Evolutionary conservation across 2,888 invertebrate genomes (phyloP).

Genomic region (Cybosia mesomella): DNA sequence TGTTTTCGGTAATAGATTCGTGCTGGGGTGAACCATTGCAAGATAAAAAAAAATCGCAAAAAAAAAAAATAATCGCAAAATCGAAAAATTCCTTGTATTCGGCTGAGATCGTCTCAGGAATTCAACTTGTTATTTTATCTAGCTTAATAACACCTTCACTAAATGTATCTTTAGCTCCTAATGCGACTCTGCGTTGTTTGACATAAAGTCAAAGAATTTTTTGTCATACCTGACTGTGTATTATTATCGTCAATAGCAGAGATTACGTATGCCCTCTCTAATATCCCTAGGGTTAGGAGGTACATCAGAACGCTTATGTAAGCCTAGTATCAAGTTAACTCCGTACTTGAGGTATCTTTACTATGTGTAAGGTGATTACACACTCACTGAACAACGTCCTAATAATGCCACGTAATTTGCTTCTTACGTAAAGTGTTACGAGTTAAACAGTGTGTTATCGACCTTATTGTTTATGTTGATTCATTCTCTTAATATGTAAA

Average conservation of each 20-base stretch:
- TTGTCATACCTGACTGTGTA: too few relatives aligned
- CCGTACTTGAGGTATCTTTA: neutral
- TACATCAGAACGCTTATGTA: neutral
- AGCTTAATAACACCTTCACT: neutral
- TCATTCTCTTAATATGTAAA: constrained; percentile 53
- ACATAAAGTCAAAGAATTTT: neutral
- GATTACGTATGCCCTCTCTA: neutral
- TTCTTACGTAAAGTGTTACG: constrained; percentile 17
- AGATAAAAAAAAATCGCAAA: too few relatives aligned
- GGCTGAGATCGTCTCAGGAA: too few relatives aligned
- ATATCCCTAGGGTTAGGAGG: too few relatives aligned
- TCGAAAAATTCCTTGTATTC: too few relatives aligned
- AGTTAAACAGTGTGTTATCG: constrained; percentile 33
- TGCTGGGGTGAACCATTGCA: too few relatives aligned
- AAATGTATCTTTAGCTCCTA: neutral
- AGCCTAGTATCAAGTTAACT: neutral
- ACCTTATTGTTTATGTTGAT: constrained; percentile 53
- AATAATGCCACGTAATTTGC: constrained; percentile 6
- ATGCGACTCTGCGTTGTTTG: too few relatives aligned
- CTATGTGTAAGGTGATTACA: constrained; percentile 3
- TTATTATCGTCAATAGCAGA: neutral
- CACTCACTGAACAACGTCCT: constrained; percentile 6
- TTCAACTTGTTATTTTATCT: neutral
- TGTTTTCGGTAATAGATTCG: too few relatives aligned
- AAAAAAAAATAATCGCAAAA: too few relatives aligned